Conservation (phyloP, 2,113 vertebrate genomes). For the Prunella fulvescens region DNA sequence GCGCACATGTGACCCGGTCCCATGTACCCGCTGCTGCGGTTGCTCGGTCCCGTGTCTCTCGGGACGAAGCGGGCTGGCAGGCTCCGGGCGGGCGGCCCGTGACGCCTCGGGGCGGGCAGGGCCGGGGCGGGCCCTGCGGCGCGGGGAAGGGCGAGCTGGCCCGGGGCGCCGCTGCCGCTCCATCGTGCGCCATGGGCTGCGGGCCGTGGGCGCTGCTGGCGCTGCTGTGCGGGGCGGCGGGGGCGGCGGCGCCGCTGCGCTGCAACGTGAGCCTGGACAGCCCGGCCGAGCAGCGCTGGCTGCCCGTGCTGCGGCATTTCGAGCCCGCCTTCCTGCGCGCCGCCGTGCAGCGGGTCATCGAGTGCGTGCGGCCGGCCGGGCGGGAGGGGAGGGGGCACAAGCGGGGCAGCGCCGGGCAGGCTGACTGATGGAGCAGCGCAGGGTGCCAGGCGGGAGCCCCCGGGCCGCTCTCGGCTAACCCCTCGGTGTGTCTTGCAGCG, state of each 20-base stretch:
- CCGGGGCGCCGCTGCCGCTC: not conserved
- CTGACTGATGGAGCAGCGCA: not conserved
- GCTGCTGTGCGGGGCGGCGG: not conserved
- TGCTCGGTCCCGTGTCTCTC: rapidly evolving
- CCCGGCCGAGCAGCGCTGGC: slow-evolving; percentile 68
- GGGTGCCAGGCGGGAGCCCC: rapidly evolving
- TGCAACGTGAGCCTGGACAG: slow-evolving; percentile 74
- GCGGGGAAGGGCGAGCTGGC: not conserved
- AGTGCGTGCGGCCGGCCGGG: slow-evolving; percentile 20
- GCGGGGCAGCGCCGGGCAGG: not conserved
- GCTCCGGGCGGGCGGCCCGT: not conserved
- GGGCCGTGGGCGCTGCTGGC: not conserved
- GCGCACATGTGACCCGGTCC: rapidly evolving
- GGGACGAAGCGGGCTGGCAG: not conserved
- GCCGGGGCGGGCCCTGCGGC: not conserved
- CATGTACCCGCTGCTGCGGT: rapidly evolving
- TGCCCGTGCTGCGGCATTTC: slow-evolving; percentile 57
- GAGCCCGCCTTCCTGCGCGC: slow-evolving; percentile 53
- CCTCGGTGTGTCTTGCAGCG: slow-evolving; percentile 61
- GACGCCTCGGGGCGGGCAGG: not conserved
- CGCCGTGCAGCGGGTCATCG: not conserved
- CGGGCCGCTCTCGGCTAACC: not conserved
- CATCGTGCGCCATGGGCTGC: not conserved
- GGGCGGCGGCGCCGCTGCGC: not conserved
- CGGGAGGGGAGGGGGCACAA: not conserved